These are phyloP conservation scores for Drosophila dives DNA, from an alignment of 2,888 invertebrate genomes.

Conservation along the genomic window DNA sequence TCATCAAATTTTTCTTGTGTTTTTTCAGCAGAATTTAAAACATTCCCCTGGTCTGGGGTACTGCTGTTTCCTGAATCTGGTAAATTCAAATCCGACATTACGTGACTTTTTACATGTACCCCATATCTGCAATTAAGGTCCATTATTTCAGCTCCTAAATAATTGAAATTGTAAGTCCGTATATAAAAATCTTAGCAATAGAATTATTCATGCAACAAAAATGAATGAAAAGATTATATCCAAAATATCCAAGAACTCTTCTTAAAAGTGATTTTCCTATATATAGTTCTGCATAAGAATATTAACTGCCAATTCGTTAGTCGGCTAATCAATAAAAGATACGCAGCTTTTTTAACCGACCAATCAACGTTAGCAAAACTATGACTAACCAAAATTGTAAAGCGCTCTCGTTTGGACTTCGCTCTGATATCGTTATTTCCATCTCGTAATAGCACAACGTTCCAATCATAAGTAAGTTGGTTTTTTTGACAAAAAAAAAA, in stretches of 20 bases:
- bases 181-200: not conserved
- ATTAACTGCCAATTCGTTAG: not conserved
- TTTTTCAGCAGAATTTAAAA: constrained; percentile 14
- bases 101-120: constrained; percentile 14
- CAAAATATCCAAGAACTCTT: not conserved
- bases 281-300: not conserved
- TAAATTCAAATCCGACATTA: constrained; percentile 42
- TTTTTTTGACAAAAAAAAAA: no score
- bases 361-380: no score
- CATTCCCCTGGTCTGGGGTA: not conserved
- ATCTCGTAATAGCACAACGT: no score
- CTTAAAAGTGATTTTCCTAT: not conserved
- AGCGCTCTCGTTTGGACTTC: no score
- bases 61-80: not conserved
- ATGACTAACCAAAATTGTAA: no score
- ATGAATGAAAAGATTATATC: not conserved
- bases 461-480: no score
- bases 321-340: not conserved
- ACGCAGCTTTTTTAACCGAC: no score
- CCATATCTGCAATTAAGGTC: constrained; percentile 18
- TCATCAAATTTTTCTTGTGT: constrained; percentile 3
- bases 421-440: no score
- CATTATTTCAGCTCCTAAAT: constrained; percentile 6
- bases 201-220: not conserved
- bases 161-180: not conserved